Evolutionary conservation across 2,797 vertebrate species (phyloP), one percentile per base, ranked within the genome.

Genomic region (Zenarchopterus dispar): DNA sequence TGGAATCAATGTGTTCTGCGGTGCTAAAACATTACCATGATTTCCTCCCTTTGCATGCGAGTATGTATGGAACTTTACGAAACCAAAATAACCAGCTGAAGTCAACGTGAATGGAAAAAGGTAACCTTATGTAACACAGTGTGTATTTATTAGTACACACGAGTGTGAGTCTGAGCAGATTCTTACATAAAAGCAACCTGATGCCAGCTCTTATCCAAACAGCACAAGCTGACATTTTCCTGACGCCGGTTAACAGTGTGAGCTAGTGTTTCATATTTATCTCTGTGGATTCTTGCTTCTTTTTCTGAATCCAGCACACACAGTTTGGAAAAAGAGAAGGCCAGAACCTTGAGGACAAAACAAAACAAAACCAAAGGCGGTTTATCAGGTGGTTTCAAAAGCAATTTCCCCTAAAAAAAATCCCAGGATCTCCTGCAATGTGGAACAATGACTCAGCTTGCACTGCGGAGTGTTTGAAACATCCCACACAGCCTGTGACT

Each of bases 391-490:
- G 39, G 2, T 57, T 68, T 78, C 24, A 44, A 57, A 45, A 5
- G 2, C 22, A 61, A 6, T 8, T 62, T 71, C n/a, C 56, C 18
- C 9, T 67, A 2, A 53, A 81, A 67, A 2, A 53, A 81, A 67
- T 21, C 21, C 62, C 62, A 28, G 19, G n/a, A 8, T 82, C 22
- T 80, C 73, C 84, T 82, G 87, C 87, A 85, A 69, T 81, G 80
- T 68, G 75, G 75, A 52, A 62, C 75, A 67, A 83, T 91, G 89
- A 92, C 84, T 90, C 89, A 90, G 89, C 80, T 52, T 50, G 41
- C 66, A 79, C 19, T 78, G 77, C 71, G 60, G 56, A 65, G 66
- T 57, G 61, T 70, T 76, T 45, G 64, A 75, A 83, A 74, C 77
- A 55, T 55, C 82, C 81, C 67, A 71, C 87, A 57, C 68, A 73